Evolutionary conservation across 2,797 vertebrate genomes (phyloP).

Genomic region (Typhlichthys subterraneus): DNA sequence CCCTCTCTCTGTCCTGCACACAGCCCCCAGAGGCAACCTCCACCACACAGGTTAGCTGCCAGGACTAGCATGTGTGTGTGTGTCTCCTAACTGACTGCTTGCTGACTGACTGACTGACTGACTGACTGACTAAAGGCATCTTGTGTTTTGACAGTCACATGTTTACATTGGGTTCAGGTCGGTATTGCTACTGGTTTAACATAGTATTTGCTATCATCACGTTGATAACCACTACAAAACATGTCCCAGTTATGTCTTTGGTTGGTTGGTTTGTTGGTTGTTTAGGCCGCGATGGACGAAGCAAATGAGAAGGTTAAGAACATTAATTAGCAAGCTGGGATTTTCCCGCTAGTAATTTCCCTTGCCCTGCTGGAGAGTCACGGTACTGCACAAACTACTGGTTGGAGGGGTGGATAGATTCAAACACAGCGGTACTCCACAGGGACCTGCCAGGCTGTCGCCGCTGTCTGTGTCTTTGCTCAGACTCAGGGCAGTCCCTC

Average conservation of each 20-base stretch:
- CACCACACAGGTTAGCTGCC: slow-evolving; percentile 49
- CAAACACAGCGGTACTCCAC: slow-evolving; percentile 75
- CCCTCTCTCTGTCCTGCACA: slow-evolving; percentile 61
- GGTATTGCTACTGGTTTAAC: too few species aligned
- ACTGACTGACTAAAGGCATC: slow-evolving; percentile 22
- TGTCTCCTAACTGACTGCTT: slow-evolving; percentile 29
- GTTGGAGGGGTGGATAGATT: too few species aligned
- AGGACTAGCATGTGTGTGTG: neutral
- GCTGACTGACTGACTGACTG: neutral
- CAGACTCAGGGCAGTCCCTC: slow-evolving; percentile 51
- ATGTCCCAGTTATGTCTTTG: slow-evolving; percentile 51
- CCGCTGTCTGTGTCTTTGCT: slow-evolving; percentile 45
- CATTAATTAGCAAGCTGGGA: too few species aligned
- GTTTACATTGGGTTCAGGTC: slow-evolving; percentile 17
- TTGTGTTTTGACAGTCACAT: slow-evolving; percentile 12
- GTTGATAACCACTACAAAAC: slow-evolving; percentile 13
- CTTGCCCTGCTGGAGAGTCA: too few species aligned
- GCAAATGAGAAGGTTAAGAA: too few species aligned
- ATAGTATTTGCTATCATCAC: slow-evolving; percentile 4
- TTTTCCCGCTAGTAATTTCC: too few species aligned
- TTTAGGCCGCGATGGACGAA: slow-evolving; percentile 3
- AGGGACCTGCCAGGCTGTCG: slow-evolving; percentile 72
- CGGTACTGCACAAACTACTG: too few species aligned
- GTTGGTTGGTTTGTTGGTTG: slow-evolving; percentile 34
- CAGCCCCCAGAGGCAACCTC: slow-evolving; percentile 47